Conservation (phyloP, 1,140 invertebrate species). For the Steinernema feltiae region DNA sequence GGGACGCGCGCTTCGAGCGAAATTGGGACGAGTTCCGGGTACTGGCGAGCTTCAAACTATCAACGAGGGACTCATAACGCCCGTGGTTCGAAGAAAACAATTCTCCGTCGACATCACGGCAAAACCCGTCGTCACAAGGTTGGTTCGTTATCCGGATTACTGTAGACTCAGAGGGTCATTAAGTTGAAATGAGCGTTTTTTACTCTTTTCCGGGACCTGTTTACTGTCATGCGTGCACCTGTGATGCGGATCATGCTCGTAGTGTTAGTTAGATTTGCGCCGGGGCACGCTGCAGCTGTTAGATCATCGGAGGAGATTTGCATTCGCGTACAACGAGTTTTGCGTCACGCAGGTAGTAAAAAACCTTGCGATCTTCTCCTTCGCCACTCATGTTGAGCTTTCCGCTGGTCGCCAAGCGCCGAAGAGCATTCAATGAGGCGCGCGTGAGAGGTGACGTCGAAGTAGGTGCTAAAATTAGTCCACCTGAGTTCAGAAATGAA, state of each 20-base stretch:
- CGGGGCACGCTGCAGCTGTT: neutral
- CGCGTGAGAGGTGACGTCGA: neutral
- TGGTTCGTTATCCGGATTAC: neutral
- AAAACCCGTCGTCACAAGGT: neutral
- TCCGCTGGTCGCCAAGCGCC: neutral
- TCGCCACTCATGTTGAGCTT: no score
- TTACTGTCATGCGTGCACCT: neutral
- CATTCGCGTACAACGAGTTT: neutral
- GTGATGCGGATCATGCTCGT: neutral
- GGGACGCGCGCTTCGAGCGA: conserved; percentile 28
- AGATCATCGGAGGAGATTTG: neutral
- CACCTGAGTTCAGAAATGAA: conserved; percentile 10
- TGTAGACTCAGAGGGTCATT: neutral
- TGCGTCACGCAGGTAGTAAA: neutral
- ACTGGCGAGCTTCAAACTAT: conserved; percentile 40
- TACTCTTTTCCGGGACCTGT: neutral
- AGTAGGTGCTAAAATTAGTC: conserved; percentile 2
- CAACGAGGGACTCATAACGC: conserved; percentile 51
- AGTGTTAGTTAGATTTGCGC: neutral
- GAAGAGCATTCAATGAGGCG: neutral
- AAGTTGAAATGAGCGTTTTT: neutral
- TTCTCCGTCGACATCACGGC: conserved; percentile 17
- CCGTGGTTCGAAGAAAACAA: conserved; percentile 44
- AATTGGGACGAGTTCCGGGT: conserved; percentile 20
- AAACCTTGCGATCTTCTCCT: neutral